These are phyloP conservation scores for Narcine bancroftii DNA, from an alignment of 2,113 vertebrate genomes.

Conservation along the genomic window DNA sequence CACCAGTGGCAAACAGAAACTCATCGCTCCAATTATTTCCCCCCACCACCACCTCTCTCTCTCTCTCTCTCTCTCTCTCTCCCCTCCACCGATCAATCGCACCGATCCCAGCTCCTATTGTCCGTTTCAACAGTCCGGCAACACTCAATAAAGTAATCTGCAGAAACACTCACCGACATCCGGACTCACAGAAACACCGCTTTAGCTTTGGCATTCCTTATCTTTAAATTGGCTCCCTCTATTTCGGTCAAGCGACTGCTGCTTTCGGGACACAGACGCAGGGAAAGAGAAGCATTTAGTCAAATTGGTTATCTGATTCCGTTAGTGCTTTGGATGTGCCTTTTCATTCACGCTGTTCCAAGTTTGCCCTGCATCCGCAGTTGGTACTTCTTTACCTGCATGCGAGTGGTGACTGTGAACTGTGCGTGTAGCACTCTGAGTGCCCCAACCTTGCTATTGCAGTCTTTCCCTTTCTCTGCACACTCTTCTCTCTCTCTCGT, in stretches of 20 bases:
- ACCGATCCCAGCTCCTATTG: neutral
- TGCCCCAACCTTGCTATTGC: conserved; percentile 25
- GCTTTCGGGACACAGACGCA: neutral
- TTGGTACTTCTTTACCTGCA: conserved; percentile 24
- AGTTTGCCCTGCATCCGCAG: conserved; percentile 35
- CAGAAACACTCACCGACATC: neutral
- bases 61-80: conserved; percentile 23
- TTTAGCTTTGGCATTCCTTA: neutral
- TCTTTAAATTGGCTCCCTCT: neutral
- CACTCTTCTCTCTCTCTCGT: neutral
- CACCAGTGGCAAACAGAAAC: conserved; percentile 69
- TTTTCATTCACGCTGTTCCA: conserved; percentile 28
- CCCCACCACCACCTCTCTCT: conserved; percentile 50
- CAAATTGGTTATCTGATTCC: conserved; percentile 32
- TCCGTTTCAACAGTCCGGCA: neutral
- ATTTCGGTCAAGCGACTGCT: neutral
- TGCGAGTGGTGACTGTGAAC: neutral
- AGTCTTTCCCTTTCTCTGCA: conserved; percentile 31
- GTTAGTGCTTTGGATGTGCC: conserved; percentile 2
- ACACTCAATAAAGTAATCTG: conserved; percentile 25
- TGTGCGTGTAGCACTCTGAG: conserved; percentile 10
- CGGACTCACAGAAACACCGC: conserved; percentile 4
- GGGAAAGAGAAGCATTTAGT: neutral
- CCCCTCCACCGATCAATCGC: neutral
- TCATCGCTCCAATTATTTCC: conserved; percentile 61